phyloP scores from a whole-genome alignment of 2,113 vertebrate species.

The Gymnorhina tibicen region DNA sequence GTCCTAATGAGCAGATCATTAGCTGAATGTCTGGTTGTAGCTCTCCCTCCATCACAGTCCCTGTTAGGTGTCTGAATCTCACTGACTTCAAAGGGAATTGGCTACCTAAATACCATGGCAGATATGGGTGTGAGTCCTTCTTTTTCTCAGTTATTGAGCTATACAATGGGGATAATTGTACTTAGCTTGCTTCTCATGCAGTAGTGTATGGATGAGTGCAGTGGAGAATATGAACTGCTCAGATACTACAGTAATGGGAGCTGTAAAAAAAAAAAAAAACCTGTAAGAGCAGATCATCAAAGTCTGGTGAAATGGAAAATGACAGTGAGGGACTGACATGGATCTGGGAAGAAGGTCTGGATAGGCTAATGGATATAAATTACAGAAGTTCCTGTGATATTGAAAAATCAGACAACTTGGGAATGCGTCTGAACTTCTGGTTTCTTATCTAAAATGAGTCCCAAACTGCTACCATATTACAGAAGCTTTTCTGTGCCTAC shows the following conservation, averaged over 20 bases:
- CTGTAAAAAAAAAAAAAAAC: background rate
- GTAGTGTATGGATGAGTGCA: background rate
- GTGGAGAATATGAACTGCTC: background rate
- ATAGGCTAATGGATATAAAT: background rate
- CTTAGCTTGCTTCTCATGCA: background rate
- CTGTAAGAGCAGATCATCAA: background rate
- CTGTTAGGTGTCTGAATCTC: background rate
- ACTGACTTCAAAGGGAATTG: background rate
- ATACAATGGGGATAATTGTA: background rate
- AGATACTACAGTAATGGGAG: background rate
- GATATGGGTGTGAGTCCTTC: background rate
- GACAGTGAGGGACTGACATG: background rate
- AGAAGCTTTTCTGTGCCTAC: background rate
- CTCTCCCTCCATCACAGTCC: background rate
- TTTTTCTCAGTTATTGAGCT: background rate
- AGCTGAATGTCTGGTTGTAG: slow-evolving; percentile 26
- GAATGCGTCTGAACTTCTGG: background rate
- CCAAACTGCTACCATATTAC: background rate
- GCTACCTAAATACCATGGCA: background rate
- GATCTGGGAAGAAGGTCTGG: background rate
- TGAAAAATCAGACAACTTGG: background rate
- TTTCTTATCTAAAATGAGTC: background rate
- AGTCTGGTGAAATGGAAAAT: background rate
- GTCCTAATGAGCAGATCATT: background rate
- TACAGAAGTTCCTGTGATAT: background rate